Evolutionary conservation across 2,797 vertebrate genomes (phyloP), one percentile per base, ranked within the genome.

Genomic region (Jordanella pulchra): DNA sequence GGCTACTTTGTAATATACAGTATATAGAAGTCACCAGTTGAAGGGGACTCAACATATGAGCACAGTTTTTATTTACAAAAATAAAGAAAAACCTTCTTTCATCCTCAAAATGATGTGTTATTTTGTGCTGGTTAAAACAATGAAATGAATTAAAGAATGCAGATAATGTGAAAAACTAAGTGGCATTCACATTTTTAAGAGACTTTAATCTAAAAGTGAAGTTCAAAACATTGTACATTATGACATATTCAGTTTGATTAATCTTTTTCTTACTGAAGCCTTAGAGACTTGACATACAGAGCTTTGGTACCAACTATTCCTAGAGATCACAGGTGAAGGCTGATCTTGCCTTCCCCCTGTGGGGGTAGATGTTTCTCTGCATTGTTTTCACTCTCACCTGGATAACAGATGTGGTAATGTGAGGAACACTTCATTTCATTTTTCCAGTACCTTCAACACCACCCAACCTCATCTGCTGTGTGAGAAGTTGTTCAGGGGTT

Each of bases 291-390:
- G 23, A n/a, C 50, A 51, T n/a, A n/a, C 11, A 51, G 11, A 51
- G 50, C 23, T n/a, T 39, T 61, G 23, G 4, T 39, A 23, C 32
- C 23, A 30, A 39, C 10, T 35, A 11, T 18, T n/a, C 39, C 18
- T 39, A 11, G 21, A 7, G 32, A n/a, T 14, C 39, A 23, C 58
- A 61, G 32, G 58, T 61, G 30, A 60, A 35, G 32, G 11, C 32
- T 39, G 58, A 21, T 13, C 21, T 5, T 60, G 9, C 30, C 18
- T n/a, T 61, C 21, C 23, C 58, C 58, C 21, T 39, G 21, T 61
- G 32, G 58, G 58, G 21, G 58, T 61, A 39, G 58, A 61, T 61
- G 60, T 64, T 72, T 39, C 63, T 54, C 50, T 42, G 39, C 39
- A 63, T 9, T 63, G 60, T 44, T 63, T 63, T 39, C 35, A 25